Evolutionary conservation across 2,888 invertebrate species (phyloP), one percentile per base, ranked within the genome.

Genomic region (Teinopalpus imperialis): DNA sequence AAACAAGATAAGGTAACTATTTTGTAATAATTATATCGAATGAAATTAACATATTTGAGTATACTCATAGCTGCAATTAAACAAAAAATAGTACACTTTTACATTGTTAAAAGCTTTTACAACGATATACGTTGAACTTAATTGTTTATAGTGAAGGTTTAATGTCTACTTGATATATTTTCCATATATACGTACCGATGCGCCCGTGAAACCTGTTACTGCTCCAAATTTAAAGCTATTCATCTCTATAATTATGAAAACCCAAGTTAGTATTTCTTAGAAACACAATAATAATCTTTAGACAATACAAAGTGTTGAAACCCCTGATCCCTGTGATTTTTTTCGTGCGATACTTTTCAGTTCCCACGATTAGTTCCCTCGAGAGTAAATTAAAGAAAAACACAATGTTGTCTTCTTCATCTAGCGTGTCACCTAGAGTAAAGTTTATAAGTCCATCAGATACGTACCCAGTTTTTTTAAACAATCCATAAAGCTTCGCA

Each of bases 321-420:
- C 37, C 24, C 20, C 24, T 36, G 66, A 66, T 69, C 64, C 65
- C 67, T 74, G 74, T 61, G 78, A 77, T 71, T 80, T 81, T 77
- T 81, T 79, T 69, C 66, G 61, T 66, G 70, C 63, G 66, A 73
- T 74, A 61, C 58, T 53, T 57, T 55, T 59, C 31, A 48, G 66
- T 79, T 81, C 81, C 68, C 81, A 81, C 80, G 71, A 58, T 65
- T 54, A 69, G 76, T 81, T 81, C 81, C 77, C 80, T 75, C 60
- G 78, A 68, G 81, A 76, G 72, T 69, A 65, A 74, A 72, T 73
- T 72, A 68, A 73, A 64, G 63, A 57, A 54, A 63, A 67, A 80
- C 76, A 79, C 76, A 79, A 77, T 76, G 74, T 71, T 70, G 71
- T 74, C 55, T 26, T 39, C 41, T 34, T 24, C 32, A 44, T 43